Percentiles rank a stretch among this genome's conserved stretches.
These are phyloP conservation scores for Scaptomyza flava DNA, from an alignment of 2,888 invertebrate species.

Conservation along the genomic window DNA sequence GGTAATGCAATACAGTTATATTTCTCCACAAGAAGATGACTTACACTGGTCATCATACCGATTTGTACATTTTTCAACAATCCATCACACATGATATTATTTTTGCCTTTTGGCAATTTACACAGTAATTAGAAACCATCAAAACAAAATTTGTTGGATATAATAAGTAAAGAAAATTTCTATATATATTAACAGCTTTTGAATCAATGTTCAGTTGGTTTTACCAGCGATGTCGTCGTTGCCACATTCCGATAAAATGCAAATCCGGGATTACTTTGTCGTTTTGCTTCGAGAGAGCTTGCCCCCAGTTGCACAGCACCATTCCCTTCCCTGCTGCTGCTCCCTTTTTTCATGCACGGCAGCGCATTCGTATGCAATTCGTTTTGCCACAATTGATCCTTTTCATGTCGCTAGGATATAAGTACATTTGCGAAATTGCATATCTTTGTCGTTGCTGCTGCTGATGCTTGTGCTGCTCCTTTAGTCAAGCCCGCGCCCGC, in stretches of 20 bases:
- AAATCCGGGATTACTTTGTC: slow-evolving; percentile 81
- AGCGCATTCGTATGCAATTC: slow-evolving; percentile 79
- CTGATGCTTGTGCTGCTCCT: slow-evolving; percentile 49
- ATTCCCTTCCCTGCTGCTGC: background rate
- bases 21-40: background rate
- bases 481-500: slow-evolving; percentile 45
- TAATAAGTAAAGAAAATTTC: background rate
- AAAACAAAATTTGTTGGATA: no score
- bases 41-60: slow-evolving; percentile 27
- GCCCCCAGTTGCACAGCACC: slow-evolving; percentile 29
- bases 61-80: background rate
- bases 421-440: slow-evolving; percentile 81
- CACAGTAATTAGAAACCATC: no score
- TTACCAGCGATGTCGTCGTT: slow-evolving; percentile 43
- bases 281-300: slow-evolving; percentile 78
- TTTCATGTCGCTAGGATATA: slow-evolving; percentile 81
- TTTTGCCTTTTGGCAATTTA: no score
- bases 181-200: background rate
- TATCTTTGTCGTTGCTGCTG: slow-evolving; percentile 74
- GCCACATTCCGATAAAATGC: slow-evolving; percentile 80
- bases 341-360: slow-evolving; percentile 28
- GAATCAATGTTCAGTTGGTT: slow-evolving; percentile 45
- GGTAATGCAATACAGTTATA: slow-evolving; percentile 10
- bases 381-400: slow-evolving; percentile 81
- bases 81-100: no score